Percentiles rank a stretch among this genome's conserved stretches.
phyloP scores from a whole-genome alignment of 2,113 vertebrate species.

The Hyla sarda region DNA sequence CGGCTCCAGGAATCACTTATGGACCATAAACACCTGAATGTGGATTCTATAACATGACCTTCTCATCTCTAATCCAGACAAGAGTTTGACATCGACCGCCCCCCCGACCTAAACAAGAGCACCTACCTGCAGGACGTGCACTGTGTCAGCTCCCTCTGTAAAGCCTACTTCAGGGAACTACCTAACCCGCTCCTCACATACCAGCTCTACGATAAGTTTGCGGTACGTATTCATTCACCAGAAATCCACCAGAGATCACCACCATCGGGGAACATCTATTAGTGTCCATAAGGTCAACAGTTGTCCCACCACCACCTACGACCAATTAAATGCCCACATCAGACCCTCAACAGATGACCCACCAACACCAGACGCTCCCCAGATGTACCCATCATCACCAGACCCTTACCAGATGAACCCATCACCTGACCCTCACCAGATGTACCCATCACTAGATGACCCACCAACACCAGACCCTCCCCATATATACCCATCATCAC shows the following conservation, averaged over 20 bases:
- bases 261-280: background rate
- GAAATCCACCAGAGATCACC: background rate
- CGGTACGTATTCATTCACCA: conserved; percentile 76
- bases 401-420: background rate
- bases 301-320: no score
- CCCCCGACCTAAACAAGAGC: conserved; percentile 82
- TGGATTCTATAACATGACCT: no score
- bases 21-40: no score
- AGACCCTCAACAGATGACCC: no score
- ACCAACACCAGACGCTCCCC: no score
- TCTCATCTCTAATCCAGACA: conserved; percentile 72
- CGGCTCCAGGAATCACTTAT: no score
- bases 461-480: background rate
- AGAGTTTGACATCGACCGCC: conserved; percentile 84
- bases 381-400: no score
- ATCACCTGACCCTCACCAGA: background rate
- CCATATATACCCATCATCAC: background rate
- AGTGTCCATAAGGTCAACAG: background rate
- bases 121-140: conserved; percentile 94
- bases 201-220: conserved; percentile 93
- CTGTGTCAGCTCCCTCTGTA: conserved; percentile 92
- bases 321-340: no score
- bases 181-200: conserved; percentile 95
- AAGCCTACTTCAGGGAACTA: conserved; percentile 93
- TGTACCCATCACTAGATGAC: background rate